Evolutionary conservation across 2,888 invertebrate genomes (phyloP), one percentile per base, ranked within the genome.

Genomic region (Drosophila rubida): DNA sequence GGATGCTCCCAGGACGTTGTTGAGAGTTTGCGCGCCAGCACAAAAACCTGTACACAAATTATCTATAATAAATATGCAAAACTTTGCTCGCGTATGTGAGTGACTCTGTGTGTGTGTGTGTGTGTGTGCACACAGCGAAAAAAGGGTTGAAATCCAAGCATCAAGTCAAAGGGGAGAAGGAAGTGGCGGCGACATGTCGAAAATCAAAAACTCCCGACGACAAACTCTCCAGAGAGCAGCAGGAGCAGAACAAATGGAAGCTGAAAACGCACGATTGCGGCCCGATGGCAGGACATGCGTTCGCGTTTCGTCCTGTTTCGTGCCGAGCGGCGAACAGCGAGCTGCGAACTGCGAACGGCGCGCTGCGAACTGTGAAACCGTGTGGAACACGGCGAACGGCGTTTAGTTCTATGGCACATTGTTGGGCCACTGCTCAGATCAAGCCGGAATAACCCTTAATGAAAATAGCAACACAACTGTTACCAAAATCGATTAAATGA

Each of bases 21-120:
- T 80, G 88, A 84, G 85, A 86, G 88, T 88, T 87, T 84, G 83
- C 83, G 83, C 88, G 88, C 77, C 71, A 83, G 83, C 69, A 86
- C 65, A 88, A 85, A 84, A 88, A 88, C 87, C 84, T 88, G 88
- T 88, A 88, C 76, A 88, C 84, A 88, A 88, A 84, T 84, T 88
- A 84, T 84, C 84, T 84, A 84, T 84, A 84, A 84, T 84, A 84
- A 84, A 84, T 88, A 88, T 84, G 84, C 88, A 88, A 84, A 84
- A 87, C 85, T 84, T 88, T 71, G 35, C 60, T 51, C 51, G 60
- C 55, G 32, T 69, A 30, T 39, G 53, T 32, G 46, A 48, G 45
- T 39, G 27, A 25, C 25, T 42, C 25, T 48, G 39, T 41, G 25
- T 39, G 30, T 42, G 25, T 41, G 53, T 66, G 39, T 61, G 23